phyloP scores from a whole-genome alignment of 2,113 vertebrate genomes.

The Nycticorax nycticorax region DNA sequence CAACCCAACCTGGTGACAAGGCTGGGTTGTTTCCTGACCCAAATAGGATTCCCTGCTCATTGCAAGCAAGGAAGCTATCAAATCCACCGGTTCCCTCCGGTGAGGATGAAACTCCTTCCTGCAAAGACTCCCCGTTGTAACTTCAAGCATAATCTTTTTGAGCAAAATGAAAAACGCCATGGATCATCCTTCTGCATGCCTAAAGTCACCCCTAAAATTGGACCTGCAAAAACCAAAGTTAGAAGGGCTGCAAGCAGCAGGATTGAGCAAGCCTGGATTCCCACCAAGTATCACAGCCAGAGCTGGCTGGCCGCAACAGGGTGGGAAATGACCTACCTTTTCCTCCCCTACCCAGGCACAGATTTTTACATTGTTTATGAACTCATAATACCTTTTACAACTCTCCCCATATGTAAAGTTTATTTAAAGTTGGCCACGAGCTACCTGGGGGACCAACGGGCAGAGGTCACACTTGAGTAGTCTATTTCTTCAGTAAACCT shows the following conservation, averaged over 20 bases:
- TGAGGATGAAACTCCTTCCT: neutral
- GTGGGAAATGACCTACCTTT: neutral
- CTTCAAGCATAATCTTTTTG: neutral
- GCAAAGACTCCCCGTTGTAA: neutral
- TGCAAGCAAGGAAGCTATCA: neutral
- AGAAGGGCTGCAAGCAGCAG: neutral
- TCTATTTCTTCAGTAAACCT: neutral
- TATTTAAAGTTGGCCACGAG: neutral
- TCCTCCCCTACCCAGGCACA: neutral
- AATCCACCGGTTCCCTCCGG: rapidly evolving
- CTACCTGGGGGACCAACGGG: neutral
- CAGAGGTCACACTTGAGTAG: neutral
- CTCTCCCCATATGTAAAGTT: neutral
- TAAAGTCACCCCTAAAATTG: neutral
- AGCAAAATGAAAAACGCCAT: neutral
- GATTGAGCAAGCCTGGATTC: neutral
- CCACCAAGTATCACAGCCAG: neutral
- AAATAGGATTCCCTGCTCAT: rapidly evolving
- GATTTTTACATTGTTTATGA: neutral
- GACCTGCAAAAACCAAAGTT: neutral
- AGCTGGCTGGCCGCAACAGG: neutral
- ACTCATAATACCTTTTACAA: neutral
- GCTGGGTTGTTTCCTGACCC: neutral
- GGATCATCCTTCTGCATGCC: neutral
- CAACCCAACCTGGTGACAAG: neutral